Evolutionary conservation across 1,140 invertebrate species (phyloP), one percentile per base, ranked within the genome.

Genomic region (Vollenhovia emeryi): DNA sequence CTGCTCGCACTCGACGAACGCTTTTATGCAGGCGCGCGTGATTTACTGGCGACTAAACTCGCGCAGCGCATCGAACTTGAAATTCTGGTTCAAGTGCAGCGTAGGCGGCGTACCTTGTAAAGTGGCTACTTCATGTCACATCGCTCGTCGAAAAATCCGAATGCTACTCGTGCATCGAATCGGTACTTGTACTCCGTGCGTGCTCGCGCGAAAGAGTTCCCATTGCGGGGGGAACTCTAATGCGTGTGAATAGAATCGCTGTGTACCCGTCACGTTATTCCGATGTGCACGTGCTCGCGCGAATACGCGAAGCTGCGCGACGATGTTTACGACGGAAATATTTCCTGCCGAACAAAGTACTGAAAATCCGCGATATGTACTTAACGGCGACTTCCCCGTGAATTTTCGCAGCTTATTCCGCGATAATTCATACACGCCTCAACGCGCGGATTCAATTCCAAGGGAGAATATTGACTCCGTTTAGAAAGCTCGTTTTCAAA

Each of bases 71-170:
- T 64, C 71, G 84, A 89, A 89, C 88, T 89, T 89, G 84, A 86
- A 89, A 78, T 86, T 89, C 76, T 68, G 76, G 80, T 52, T 69
- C 78, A 89, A 89, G 84, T 55, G 55, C 11, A 21, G 84, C 84
- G 87, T 89, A 45, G 88, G 88, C 73, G 87, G 13, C 9, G 3
- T 78, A 78, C 66, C 78, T 50, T 71, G 75, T 86, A 52, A 86
- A 89, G 75, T 71, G 84, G 87, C 87, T 89, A 89, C 87, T 89
- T 89, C 87, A 60, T 57, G 73, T 86, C 78, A 75, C 52, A 43
- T 27, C 21, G 57, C n/a, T 18, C 52, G 52, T 84, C 57, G 52
- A 75, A 73, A 84, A 85, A 64, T 60, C 30, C 50, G 48, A 60
- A 74, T n/a, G 80, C 57, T 74, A 74, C 36, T 75, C 57, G 80